Evolutionary conservation across 2,797 vertebrate species (phyloP), one percentile per base, ranked within the genome.

Genomic region (Pseudomugil tenellus): DNA sequence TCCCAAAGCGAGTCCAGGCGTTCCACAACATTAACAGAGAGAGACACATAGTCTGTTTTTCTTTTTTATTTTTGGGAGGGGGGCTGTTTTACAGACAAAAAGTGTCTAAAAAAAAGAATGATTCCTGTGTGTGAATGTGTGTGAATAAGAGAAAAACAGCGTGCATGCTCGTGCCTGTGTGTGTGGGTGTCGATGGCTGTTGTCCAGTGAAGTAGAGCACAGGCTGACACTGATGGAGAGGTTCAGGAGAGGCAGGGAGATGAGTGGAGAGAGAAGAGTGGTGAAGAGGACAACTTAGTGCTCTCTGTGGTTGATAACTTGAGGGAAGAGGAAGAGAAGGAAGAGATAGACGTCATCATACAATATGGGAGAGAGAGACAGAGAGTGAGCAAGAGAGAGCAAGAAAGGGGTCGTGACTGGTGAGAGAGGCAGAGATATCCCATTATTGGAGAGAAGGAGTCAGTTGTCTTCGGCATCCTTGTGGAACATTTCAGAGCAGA

Each of bases 201-300:
- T 86, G 90, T 89, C 85, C 80, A 89, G 78, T 17, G 65, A 85
- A 89, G 84, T 89, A 79, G 74, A 88, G 83, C 67, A 13, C 63
- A 67, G 71, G 71, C 72, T 84, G 88, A 87, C 92, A 92, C 84
- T 92, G 93, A 92, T 90, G 88, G 89, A 92, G 85, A 72, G 83
- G 74, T 90, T 87, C 79, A 74, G 72, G 56, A 74, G 70, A 87
- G 78, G 71, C 67, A 58, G 75, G 67, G 74, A 87, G 72, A 86
- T 81, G 84, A 83, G 85, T 62, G 74, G 68, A 46, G 66, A 77
- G 78, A 74, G 81, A 60, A 77, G 74, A 84, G 68, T 59, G 67
- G 78, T 55, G 79, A 86, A 71, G 72, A 79, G 74, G 70, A 84
- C 84, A 85, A 85, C 76, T 84, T 82, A 81, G 84, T 84, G 85